A percentile compares a stretch with the other conserved stretches of the same genome.
phyloP scores from a whole-genome alignment of 2,888 invertebrate species.

The Bombylius major region DNA sequence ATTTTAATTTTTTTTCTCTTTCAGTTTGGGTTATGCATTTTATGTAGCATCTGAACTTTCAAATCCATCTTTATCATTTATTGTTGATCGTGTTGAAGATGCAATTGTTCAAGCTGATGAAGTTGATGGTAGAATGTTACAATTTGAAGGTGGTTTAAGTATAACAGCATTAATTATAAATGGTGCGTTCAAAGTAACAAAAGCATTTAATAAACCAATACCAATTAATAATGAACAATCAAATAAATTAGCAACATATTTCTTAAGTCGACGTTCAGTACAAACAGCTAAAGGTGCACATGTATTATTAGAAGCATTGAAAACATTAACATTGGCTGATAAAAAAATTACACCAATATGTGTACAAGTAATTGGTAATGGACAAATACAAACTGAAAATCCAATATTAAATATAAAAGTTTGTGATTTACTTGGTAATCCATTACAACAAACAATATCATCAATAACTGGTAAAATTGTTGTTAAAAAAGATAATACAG shows the following conservation, averaged over 20 bases:
- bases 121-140: constrained; percentile 72
- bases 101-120: constrained; percentile 93
- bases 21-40: constrained; percentile 72
- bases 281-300: constrained; percentile 74
- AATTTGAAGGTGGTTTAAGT: constrained; percentile 85
- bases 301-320: constrained; percentile 65
- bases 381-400: constrained; percentile 60
- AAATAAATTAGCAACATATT: constrained; percentile 80
- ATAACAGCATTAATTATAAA: constrained; percentile 54
- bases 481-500: constrained; percentile 45
- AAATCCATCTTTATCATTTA: constrained; percentile 43
- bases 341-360: constrained; percentile 73
- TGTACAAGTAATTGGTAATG: constrained; percentile 64
- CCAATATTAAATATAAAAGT: constrained; percentile 61
- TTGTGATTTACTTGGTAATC: constrained; percentile 61
- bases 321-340: constrained; percentile 45
- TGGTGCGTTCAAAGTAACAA: constrained; percentile 46
- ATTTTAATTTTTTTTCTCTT: neutral
- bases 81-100: constrained; percentile 63
- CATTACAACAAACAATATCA: constrained; percentile 38
- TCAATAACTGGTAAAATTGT: constrained; percentile 26
- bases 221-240: constrained; percentile 66
- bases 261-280: constrained; percentile 79
- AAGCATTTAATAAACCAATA: constrained; percentile 48
- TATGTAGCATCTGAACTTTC: constrained; percentile 65